A percentile compares a stretch with the other conserved stretches of the same genome.
phyloP scores from a whole-genome alignment of 2,888 invertebrate species.

The Acanthosoma haemorrhoidale region DNA sequence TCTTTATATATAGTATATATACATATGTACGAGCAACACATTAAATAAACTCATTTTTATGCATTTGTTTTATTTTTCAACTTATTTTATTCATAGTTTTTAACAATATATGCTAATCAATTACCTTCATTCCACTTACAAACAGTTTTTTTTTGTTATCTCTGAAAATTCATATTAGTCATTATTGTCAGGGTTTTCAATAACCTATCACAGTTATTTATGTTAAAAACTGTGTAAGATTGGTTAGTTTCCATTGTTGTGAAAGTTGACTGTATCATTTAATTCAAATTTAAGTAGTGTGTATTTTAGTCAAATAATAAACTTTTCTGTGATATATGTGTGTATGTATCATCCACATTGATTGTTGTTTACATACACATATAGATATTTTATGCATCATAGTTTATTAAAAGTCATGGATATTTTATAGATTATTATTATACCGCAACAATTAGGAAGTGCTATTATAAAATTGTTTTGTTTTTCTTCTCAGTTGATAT shows the following conservation, averaged over 20 bases:
- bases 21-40: constrained; percentile 11
- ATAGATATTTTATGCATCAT: constrained; percentile 18
- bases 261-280: background rate
- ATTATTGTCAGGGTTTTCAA: background rate
- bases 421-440: constrained; percentile 9
- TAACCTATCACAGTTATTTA: background rate
- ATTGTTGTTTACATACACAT: constrained; percentile 7
- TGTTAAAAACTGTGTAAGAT: background rate
- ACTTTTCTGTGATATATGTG: constrained; percentile 23
- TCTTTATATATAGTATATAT: constrained; percentile 12
- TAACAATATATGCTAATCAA: background rate
- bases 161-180: background rate
- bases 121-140: background rate
- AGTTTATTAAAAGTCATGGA: background rate
- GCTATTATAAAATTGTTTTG: background rate
- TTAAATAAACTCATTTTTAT: constrained; percentile 10
- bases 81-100: background rate
- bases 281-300: constrained; percentile 1
- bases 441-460: constrained; percentile 9
- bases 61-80: background rate
- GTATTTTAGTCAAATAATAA: background rate
- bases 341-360: background rate
- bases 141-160: background rate
- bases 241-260: background rate
- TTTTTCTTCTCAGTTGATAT: background rate